phyloP scores from a whole-genome alignment of 1,140 invertebrate genomes.

The Philopotamus ludificatus region DNA sequence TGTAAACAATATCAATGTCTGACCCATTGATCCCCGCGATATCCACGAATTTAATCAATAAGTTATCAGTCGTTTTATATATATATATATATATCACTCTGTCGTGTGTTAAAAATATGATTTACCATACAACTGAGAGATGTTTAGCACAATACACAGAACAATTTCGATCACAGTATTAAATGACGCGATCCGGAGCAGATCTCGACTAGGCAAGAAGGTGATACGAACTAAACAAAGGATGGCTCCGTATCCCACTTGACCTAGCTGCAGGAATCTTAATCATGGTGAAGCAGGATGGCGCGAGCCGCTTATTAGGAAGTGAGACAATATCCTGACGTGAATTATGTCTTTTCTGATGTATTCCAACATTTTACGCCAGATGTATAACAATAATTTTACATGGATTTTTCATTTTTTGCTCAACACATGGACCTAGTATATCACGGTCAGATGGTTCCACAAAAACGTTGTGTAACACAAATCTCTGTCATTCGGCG shows the following conservation, averaged over 20 bases:
- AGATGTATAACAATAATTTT: too few relatives aligned
- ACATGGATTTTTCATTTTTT: too few relatives aligned
- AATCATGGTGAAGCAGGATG: conserved; percentile 31
- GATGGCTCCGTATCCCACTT: conserved; percentile 2
- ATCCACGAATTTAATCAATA: background rate
- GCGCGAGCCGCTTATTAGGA: conserved; percentile 40
- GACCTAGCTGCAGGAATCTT: conserved; percentile 32
- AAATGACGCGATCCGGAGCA: background rate
- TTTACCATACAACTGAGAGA: too few relatives aligned
- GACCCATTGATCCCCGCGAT: too few relatives aligned
- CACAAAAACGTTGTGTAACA: too few relatives aligned
- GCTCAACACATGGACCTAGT: too few relatives aligned
- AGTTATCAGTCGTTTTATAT: background rate
- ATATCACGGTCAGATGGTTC: too few relatives aligned
- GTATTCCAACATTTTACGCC: background rate
- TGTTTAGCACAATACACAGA: too few relatives aligned
- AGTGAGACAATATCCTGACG: conserved; percentile 40
- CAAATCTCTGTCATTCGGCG: too few relatives aligned
- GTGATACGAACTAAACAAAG: conserved; percentile 19
- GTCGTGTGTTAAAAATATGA: background rate
- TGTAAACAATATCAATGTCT: too few relatives aligned
- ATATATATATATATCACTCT: background rate
- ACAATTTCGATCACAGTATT: background rate
- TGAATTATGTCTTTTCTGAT: conserved; percentile 11
- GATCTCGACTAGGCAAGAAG: conserved; percentile 3